Evolutionary conservation across 2,113 vertebrate species (phyloP).

Genomic region (Chlamydotis undulata): DNA sequence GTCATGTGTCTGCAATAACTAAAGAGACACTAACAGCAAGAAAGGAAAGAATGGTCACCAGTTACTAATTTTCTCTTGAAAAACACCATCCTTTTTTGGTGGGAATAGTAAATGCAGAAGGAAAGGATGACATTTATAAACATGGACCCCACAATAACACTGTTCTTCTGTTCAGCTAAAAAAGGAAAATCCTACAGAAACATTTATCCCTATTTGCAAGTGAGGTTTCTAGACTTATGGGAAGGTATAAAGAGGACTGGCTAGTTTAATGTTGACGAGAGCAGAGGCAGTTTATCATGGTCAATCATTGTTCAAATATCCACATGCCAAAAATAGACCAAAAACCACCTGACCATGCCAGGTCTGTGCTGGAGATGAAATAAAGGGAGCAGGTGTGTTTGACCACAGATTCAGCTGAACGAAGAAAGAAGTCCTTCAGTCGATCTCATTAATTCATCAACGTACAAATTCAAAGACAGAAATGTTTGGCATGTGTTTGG

Average conservation of each 20-base stretch:
- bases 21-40: background rate
- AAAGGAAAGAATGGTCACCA: background rate
- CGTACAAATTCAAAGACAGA: background rate
- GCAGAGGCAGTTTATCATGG: background rate
- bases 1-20: background rate
- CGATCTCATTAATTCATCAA: background rate
- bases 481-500: background rate
- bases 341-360: background rate
- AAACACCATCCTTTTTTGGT: background rate
- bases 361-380: background rate
- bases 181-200: background rate
- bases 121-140: background rate
- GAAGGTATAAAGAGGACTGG: background rate
- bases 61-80: background rate
- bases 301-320: slow-evolving; percentile 20
- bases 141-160: accelerated
- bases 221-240: background rate
- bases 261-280: background rate
- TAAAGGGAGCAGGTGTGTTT: background rate
- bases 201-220: background rate
- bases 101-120: background rate
- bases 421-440: background rate
- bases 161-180: background rate
- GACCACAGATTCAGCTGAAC: background rate
- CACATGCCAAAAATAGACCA: background rate